These are phyloP conservation scores for Columba janthina DNA, from an alignment of 2,113 vertebrate genomes.

Conservation along the genomic window DNA sequence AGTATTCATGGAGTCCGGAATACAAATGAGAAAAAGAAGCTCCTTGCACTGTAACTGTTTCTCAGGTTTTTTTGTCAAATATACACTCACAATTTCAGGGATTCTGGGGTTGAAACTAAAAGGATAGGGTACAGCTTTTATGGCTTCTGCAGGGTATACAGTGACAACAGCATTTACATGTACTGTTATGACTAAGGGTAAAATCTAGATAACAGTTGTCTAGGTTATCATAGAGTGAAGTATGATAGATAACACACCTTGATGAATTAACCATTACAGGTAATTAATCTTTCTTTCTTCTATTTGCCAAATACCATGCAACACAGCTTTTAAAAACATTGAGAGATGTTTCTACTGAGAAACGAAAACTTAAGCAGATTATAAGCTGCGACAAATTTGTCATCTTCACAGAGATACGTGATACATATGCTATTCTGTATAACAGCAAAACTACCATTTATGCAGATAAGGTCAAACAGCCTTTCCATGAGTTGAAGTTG, in stretches of 20 bases:
- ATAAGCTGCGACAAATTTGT: not conserved
- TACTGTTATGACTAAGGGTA: not conserved
- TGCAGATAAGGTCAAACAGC: constrained; percentile 4
- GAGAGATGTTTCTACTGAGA: not conserved
- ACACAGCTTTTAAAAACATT: not conserved
- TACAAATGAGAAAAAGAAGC: not conserved
- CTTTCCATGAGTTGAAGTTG: not conserved
- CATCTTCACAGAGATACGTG: not conserved
- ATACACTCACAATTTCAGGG: not conserved
- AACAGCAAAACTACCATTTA: not conserved
- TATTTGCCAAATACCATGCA: not conserved
- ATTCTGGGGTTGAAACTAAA: not conserved
- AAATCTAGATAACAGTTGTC: not conserved
- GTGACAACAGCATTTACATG: not conserved
- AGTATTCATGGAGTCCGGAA: not conserved
- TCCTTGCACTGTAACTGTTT: not conserved
- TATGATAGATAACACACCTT: not conserved
- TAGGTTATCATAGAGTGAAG: not conserved
- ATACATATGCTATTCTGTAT: not conserved
- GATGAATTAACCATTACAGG: not conserved
- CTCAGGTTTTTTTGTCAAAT: not conserved
- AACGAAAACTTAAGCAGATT: not conserved
- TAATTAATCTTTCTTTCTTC: not conserved
- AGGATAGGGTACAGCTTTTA: not conserved
- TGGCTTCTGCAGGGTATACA: not conserved